These are phyloP conservation scores for Antechinus flavipes DNA, from an alignment of 2,113 vertebrate genomes.

Conservation along the genomic window DNA sequence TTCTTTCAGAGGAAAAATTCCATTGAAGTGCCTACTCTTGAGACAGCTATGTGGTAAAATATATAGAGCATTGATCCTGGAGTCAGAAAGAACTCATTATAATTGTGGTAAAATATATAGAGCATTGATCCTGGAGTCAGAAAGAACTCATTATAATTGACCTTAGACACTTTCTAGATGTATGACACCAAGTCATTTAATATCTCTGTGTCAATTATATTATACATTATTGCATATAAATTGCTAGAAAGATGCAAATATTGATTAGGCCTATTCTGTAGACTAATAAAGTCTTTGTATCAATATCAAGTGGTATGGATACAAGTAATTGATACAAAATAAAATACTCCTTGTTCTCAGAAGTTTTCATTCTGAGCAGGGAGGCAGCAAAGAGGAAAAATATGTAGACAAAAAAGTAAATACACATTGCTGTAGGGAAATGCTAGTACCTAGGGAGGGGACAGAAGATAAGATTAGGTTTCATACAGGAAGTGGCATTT, in stretches of 20 bases:
- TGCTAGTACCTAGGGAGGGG: neutral
- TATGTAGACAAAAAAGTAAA: neutral
- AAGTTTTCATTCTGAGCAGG: neutral
- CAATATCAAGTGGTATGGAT: neutral
- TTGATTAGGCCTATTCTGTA: neutral
- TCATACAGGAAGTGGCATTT: neutral
- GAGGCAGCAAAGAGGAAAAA: neutral
- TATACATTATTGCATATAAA: neutral
- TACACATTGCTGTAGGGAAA: neutral
- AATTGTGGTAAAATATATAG: neutral
- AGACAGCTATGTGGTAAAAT: neutral
- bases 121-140: neutral
- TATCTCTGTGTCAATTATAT: neutral
- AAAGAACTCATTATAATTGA: neutral
- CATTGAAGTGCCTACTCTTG: neutral
- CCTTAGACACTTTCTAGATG: neutral
- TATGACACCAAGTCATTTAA: neutral
- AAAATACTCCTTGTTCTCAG: neutral
- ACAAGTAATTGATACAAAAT: neutral
- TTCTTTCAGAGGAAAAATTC: neutral
- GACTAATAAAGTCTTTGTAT: neutral
- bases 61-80: neutral
- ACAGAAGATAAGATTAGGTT: neutral
- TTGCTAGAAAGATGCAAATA: neutral
- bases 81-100: neutral